Conservation (phyloP, 2,113 vertebrate species). For the Halcyon malimbica region DNA sequence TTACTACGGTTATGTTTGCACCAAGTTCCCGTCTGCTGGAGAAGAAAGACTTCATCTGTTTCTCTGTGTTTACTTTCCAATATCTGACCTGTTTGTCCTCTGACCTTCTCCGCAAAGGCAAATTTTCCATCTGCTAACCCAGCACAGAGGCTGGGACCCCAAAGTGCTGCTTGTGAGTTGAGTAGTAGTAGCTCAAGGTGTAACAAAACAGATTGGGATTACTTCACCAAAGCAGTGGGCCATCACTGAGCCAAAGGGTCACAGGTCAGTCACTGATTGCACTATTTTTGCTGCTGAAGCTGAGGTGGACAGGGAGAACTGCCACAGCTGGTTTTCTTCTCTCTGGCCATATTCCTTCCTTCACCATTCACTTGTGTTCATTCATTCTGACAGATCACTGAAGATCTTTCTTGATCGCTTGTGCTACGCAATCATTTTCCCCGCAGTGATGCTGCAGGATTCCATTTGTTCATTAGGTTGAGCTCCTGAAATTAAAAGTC, state of each 20-base stretch:
- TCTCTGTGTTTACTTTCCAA: neutral
- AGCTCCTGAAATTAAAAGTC: neutral
- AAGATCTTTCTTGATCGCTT: neutral
- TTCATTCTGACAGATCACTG: neutral
- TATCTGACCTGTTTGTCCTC: neutral
- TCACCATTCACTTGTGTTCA: neutral
- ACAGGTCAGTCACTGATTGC: neutral
- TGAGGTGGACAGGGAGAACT: neutral
- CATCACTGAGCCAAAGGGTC: neutral
- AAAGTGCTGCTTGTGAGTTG: neutral
- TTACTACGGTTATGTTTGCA: neutral
- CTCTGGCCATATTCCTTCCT: neutral
- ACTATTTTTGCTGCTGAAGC: neutral
- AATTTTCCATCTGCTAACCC: neutral
- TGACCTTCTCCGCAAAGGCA: slow-evolving; percentile 15
- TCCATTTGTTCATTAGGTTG: neutral
- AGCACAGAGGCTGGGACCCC: neutral
- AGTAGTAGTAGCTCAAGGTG: neutral
- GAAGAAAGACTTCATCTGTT: neutral
- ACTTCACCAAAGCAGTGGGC: neutral
- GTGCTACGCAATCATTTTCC: neutral
- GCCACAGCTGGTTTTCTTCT: neutral
- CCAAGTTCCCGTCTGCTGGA: neutral
- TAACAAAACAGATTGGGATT: neutral
- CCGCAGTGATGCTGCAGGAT: neutral